Percentiles rank a stretch among this genome's conserved stretches.
These are phyloP conservation scores for Pseudomugil gertrudae DNA, from an alignment of 2,797 vertebrate species.

Conservation along the genomic window DNA sequence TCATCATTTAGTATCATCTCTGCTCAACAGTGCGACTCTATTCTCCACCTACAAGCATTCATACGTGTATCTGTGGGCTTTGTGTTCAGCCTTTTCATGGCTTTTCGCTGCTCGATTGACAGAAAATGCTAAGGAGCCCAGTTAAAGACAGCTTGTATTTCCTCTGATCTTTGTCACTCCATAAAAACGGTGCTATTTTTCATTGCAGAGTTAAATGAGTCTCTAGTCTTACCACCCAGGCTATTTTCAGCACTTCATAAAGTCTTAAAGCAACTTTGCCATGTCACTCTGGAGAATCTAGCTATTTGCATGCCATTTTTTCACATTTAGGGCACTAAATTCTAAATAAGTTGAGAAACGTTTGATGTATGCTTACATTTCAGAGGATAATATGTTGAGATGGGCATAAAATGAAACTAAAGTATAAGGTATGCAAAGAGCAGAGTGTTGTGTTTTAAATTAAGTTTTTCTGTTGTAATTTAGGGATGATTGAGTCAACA, in stretches of 20 bases:
- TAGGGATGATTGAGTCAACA: conserved; percentile 9
- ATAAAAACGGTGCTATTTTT: conserved; percentile 61
- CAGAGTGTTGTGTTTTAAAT: not conserved
- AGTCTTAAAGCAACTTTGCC: conserved; percentile 28
- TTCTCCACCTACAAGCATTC: conserved; percentile 25
- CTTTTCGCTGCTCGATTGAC: conserved; percentile 23
- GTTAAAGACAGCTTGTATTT: conserved; percentile 54
- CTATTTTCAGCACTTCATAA: conserved; percentile 55
- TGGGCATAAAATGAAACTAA: not conserved
- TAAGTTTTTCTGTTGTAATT: not conserved
- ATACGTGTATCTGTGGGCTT: conserved; percentile 18
- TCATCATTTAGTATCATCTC: conserved; percentile 31
- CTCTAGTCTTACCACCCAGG: conserved; percentile 43
- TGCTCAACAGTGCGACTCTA: conserved; percentile 24
- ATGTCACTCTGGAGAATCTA: conserved; percentile 28
- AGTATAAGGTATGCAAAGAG: not conserved
- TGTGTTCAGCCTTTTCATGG: conserved; percentile 6
- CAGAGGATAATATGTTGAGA: not conserved
- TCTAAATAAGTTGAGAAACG: not conserved
- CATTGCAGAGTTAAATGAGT: conserved; percentile 59
- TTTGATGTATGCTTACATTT: not conserved
- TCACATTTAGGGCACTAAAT: conserved; percentile 2
- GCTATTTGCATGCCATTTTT: conserved; percentile 26
- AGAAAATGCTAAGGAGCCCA: conserved; percentile 26
- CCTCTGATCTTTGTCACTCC: conserved; percentile 52